Base-by-base conservation (phyloP, 2,113 vertebrate genomes). In the Bambusicola thoracicus region DNA sequence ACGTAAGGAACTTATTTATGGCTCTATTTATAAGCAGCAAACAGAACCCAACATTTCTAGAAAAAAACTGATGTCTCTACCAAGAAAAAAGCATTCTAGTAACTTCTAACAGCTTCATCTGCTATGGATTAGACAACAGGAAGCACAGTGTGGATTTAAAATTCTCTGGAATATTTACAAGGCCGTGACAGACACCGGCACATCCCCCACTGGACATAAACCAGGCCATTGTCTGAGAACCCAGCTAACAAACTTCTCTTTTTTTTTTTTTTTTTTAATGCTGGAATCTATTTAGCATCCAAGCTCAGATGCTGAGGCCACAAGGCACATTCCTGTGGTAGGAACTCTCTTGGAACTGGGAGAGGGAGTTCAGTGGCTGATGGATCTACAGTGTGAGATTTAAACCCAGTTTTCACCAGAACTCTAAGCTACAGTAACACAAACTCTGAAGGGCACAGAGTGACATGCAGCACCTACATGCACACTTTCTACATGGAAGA, bases 171-270 rank as follows among this genome's bases (percentile, higher is more conserved):
- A 85, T 3, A 80, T 34, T 75, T 69, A 76, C 0, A 0, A 72
- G 69, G 49, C 46, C 56, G 51, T 94, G 85, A 81, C 65, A 94
- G 55, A 51, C 83, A 76, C 38, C 38, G 11, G 38, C 38, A 40
- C 38, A 40, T 40, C 38, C 38, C 41, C 34, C 1, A 1, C 4
- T 83, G 77, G 86, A 92, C 40, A 36, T 29, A 78, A 92, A 86
- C 73, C 69, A 86, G 81, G 68, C 77, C 86, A 83, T 55, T 75
- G 56, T 72, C 77, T 84, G 80, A 81, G 66, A 90, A 88, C 21
- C 48, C 58, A 72, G 80, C 73, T 83, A 89, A 90, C 30, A 24
- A 94, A 83, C 67, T 69, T 40, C 32, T 30, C 24, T 3, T 29
- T 11, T 17, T 66, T 78, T 92, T 72, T 3, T 29, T 11, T 17